Percentiles rank a stretch among this genome's conserved stretches.
phyloP scores from a whole-genome alignment of 1,140 invertebrate species.

The Potamilus streckersoni region DNA sequence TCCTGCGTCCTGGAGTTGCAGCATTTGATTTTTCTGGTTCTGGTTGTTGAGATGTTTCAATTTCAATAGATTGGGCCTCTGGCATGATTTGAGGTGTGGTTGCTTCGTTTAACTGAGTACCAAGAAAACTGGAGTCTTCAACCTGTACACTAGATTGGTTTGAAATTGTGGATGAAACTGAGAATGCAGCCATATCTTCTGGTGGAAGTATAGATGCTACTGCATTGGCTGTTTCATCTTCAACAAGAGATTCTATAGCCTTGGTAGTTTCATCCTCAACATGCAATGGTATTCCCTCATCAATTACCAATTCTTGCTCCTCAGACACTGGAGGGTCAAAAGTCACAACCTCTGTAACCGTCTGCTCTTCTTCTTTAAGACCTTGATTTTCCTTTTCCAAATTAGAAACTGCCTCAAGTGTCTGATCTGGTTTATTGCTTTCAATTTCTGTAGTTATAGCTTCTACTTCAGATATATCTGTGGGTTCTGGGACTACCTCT shows the following conservation, averaged over 20 bases:
- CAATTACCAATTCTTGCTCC: slow-evolving; percentile 30
- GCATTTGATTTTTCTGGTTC: slow-evolving; percentile 17
- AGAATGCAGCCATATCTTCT: slow-evolving; percentile 23
- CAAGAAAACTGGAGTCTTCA: too few relatives aligned
- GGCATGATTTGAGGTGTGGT: too few relatives aligned
- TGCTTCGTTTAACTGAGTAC: too few relatives aligned
- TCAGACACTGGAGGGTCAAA: slow-evolving; percentile 28
- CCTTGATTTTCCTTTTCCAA: slow-evolving; percentile 22
- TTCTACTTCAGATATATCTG: too few relatives aligned
- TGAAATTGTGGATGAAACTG: neutral
- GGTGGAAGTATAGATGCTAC: slow-evolving; percentile 40
- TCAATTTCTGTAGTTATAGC: too few relatives aligned
- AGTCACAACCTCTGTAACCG: slow-evolving; percentile 21
- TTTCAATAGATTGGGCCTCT: too few relatives aligned
- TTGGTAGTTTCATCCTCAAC: slow-evolving; percentile 44
- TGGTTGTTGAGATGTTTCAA: neutral
- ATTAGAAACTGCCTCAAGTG: slow-evolving; percentile 35
- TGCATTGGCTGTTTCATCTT: slow-evolving; percentile 42
- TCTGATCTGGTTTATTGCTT: slow-evolving; percentile 3
- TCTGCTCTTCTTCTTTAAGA: slow-evolving; percentile 12
- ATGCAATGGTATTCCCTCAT: slow-evolving; percentile 31
- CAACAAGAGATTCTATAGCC: slow-evolving; percentile 39
- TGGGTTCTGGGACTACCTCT: too few relatives aligned
- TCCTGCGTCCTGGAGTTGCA: too few relatives aligned
- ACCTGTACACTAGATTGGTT: too few relatives aligned